Evolutionary conservation across 2,888 invertebrate genomes (phyloP).

Genomic region (Pseudococcus viburni): DNA sequence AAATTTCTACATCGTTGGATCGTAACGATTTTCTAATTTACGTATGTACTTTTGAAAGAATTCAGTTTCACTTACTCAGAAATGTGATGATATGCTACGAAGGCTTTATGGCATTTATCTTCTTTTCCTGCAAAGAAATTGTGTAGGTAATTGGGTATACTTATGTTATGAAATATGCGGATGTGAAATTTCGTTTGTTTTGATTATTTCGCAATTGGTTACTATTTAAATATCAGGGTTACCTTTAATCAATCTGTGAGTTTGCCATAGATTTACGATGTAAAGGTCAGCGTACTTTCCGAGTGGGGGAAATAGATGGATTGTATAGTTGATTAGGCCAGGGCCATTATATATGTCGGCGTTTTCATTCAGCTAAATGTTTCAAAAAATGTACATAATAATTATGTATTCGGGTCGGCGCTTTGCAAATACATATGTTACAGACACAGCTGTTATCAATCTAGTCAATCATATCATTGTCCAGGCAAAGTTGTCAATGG

Average conservation of each 20-base stretch:
- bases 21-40: too few relatives aligned
- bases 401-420: too few relatives aligned
- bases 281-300: background rate
- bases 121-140: background rate
- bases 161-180: too few relatives aligned
- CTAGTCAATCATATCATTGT: too few relatives aligned
- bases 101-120: background rate
- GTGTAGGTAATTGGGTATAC: too few relatives aligned
- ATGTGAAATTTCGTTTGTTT: too few relatives aligned
- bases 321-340: background rate
- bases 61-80: background rate
- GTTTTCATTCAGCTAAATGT: background rate
- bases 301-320: background rate
- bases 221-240: background rate
- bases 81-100: background rate
- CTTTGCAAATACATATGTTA: background rate
- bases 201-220: too few relatives aligned
- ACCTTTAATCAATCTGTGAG: background rate
- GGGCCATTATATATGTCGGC: background rate
- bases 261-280: background rate
- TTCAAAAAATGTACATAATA: background rate
- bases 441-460: too few relatives aligned
- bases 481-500: too few relatives aligned
- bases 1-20: too few relatives aligned
- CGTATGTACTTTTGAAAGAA: too few relatives aligned